Evolutionary conservation across 2,797 vertebrate genomes (phyloP).

Genomic region (Botia kubotai): DNA sequence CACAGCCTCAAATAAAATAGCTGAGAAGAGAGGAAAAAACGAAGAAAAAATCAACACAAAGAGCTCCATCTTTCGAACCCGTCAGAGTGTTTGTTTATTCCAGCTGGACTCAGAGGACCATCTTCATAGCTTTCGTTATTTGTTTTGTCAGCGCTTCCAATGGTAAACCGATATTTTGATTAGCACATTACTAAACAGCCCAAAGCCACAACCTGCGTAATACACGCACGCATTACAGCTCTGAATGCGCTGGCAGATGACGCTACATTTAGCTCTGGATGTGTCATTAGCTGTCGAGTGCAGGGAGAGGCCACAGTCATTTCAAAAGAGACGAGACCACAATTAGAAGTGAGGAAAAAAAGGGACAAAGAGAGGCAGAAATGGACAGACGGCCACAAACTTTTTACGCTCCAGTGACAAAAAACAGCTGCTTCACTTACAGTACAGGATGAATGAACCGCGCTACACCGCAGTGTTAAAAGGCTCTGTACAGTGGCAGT

Average conservation of each 20-base stretch:
- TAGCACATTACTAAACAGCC: conserved; percentile 59
- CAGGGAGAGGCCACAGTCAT: conserved; percentile 32
- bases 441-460: conserved; percentile 44
- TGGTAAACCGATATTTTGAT: conserved; percentile 69
- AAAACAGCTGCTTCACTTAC: conserved; percentile 60
- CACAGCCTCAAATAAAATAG: conserved; percentile 15
- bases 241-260: conserved; percentile 40
- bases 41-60: conserved; percentile 45
- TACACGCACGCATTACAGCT: conserved; percentile 45
- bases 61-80: conserved; percentile 56
- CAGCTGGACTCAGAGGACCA: conserved; percentile 55
- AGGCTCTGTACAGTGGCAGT: neutral
- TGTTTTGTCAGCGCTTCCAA: conserved; percentile 50
- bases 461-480: conserved; percentile 27
- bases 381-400: conserved; percentile 41
- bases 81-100: conserved; percentile 66
- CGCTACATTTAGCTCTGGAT: conserved; percentile 17
- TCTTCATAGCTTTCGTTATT: conserved; percentile 68
- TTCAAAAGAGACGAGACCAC: conserved; percentile 12
- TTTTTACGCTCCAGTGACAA: conserved; percentile 53
- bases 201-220: conserved; percentile 53
- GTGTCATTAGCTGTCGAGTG: conserved; percentile 23
- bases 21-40: conserved; percentile 22
- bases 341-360: neutral
- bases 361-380: neutral